phyloP scores from a whole-genome alignment of 2,797 vertebrate genomes.

The Salarias fasciatus region DNA sequence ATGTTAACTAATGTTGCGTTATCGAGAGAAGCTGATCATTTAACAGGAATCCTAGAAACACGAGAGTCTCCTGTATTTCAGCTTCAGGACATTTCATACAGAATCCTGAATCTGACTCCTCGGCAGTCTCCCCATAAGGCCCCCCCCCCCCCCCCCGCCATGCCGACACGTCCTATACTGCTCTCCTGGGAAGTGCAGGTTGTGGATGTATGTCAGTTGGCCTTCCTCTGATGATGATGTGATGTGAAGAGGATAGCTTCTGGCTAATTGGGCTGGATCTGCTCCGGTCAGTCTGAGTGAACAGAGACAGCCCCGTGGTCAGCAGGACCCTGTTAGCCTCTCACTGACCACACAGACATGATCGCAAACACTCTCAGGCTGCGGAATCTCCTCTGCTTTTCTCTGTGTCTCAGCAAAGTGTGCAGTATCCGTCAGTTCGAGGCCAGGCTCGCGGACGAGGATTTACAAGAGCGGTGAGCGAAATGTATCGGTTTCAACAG shows the following conservation, averaged over 20 bases:
- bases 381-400: constrained; percentile 7
- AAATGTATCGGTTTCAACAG: constrained; percentile 25
- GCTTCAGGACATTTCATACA: not conserved
- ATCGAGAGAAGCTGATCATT: too few species aligned
- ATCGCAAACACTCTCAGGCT: constrained; percentile 32
- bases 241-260: constrained; percentile 69
- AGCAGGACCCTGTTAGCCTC: constrained; percentile 50
- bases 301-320: constrained; percentile 65
- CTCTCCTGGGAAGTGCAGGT: constrained; percentile 28
- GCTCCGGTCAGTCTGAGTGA: constrained; percentile 62
- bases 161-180: not conserved
- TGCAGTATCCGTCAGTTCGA: constrained; percentile 23
- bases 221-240: constrained; percentile 61
- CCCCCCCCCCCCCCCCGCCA: too few species aligned
- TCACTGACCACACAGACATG: constrained; percentile 48
- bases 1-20: too few species aligned
- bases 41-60: not conserved
- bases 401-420: constrained; percentile 13
- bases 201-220: constrained; percentile 55
- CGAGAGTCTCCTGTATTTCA: not conserved
- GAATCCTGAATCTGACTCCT: not conserved
- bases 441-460: constrained; percentile 5
- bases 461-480: constrained; percentile 18
- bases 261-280: constrained; percentile 64
- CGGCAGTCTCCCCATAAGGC: too few species aligned